These are phyloP conservation scores for Catamblyrhynchus diadema DNA, from an alignment of 2,797 vertebrate genomes.

Conservation along the genomic window DNA sequence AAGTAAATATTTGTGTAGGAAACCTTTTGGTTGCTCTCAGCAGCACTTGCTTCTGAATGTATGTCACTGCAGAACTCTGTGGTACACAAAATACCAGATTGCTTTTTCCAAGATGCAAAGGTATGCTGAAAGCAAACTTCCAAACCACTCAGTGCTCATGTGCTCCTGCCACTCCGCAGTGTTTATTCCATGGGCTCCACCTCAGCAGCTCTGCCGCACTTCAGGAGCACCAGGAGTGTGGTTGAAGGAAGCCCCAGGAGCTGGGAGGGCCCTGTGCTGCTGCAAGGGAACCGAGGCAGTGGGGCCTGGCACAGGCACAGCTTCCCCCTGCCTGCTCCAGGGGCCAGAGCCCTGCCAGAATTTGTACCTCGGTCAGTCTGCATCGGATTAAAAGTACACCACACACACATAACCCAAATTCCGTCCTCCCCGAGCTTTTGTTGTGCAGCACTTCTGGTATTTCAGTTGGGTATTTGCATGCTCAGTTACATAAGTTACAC, in stretches of 20 bases:
- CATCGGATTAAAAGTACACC: not conserved
- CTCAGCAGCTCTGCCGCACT: not conserved
- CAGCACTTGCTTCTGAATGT: constrained; percentile 23
- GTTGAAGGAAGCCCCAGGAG: not conserved
- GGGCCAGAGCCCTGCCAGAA: not conserved
- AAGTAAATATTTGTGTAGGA: constrained; percentile 24
- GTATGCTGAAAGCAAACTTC: not conserved
- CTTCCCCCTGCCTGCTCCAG: not conserved
- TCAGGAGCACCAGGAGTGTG: not conserved
- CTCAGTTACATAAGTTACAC: constrained; percentile 21
- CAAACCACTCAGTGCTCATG: not conserved
- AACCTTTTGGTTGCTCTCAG: constrained; percentile 1
- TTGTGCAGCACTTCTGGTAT: not conserved
- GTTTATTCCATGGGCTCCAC: not conserved
- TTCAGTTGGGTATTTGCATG: not conserved
- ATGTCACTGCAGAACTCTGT: not conserved
- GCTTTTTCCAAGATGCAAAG: not conserved
- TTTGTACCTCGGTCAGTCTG: not conserved
- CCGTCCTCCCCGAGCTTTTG: not conserved
- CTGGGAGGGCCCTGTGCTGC: not conserved
- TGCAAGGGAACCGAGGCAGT: not conserved
- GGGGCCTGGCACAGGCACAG: not conserved
- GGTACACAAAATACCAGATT: not conserved
- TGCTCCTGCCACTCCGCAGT: not conserved
- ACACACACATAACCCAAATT: not conserved